A percentile compares a stretch with the other conserved stretches of the same genome.
Evolutionary conservation across 2,113 vertebrate genomes (phyloP).

Genomic region (Urocynchramus pylzowi): DNA sequence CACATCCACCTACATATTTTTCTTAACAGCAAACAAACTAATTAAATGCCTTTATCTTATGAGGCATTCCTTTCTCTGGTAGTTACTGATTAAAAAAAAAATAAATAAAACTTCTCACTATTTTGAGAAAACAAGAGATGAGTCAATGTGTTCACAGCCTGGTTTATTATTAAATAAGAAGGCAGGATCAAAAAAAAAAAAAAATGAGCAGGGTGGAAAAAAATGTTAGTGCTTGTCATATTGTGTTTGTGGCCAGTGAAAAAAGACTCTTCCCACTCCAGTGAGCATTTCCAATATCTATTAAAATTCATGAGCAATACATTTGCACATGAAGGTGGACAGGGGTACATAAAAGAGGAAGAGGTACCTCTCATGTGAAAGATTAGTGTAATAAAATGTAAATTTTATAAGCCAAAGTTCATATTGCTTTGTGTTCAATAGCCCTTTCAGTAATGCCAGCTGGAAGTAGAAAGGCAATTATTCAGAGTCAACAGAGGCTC

Average conservation of each 20-base stretch:
- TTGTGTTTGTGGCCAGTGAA: not conserved
- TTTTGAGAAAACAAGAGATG: constrained; percentile 64
- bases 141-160: constrained; percentile 39
- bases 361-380: not conserved
- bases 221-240: not conserved
- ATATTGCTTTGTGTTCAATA: not conserved
- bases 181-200: constrained; percentile 7
- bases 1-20: constrained; percentile 53
- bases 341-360: not conserved
- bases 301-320: constrained; percentile 31
- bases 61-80: constrained; percentile 63
- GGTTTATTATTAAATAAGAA: constrained; percentile 55
- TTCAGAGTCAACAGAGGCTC: not conserved
- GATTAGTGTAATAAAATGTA: constrained; percentile 8
- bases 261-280: not conserved
- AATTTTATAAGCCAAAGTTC: not conserved
- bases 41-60: constrained; percentile 67
- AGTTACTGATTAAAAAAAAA: constrained; percentile 65
- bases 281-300: not conserved
- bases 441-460: not conserved
- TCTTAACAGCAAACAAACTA: constrained; percentile 63
- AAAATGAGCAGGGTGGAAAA: not conserved
- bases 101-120: constrained; percentile 58
- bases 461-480: not conserved
- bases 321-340: constrained; percentile 21